These are phyloP conservation scores for Cyprinodon diabolis DNA, from an alignment of 2,797 vertebrate species.

Conservation along the genomic window DNA sequence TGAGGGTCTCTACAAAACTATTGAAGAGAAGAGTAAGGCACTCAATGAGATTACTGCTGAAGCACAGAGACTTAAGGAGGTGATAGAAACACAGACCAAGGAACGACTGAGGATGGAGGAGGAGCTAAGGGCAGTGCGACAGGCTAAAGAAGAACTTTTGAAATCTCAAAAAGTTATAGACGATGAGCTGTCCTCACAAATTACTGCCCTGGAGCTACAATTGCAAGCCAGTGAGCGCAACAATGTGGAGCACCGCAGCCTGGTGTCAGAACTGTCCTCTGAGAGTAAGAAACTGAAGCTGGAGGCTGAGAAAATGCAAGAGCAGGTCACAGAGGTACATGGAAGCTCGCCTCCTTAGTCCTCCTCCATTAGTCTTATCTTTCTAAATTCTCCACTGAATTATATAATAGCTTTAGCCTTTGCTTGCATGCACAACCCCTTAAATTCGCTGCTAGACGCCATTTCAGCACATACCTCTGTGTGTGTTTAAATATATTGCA, in stretches of 20 bases:
- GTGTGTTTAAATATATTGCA: conserved; percentile 69
- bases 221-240: conserved; percentile 87
- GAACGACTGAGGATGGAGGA: conserved; percentile 89
- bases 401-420: conserved; percentile 44
- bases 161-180: conserved; percentile 81
- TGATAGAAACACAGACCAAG: conserved; percentile 88
- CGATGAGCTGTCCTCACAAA: conserved; percentile 83
- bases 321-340: conserved; percentile 95
- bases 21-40: conserved; percentile 87
- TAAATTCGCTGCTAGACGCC: conserved; percentile 29
- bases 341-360: conserved; percentile 46
- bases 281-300: conserved; percentile 95
- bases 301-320: conserved; percentile 96
- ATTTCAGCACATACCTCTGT: conserved; percentile 56
- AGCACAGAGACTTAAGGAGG: conserved; percentile 84
- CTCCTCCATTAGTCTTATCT: conserved; percentile 52
- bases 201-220: conserved; percentile 87
- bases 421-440: conserved; percentile 53
- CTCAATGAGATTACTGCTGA: conserved; percentile 85
- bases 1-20: conserved; percentile 85
- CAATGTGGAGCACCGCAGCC: conserved; percentile 87
- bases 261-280: conserved; percentile 92
- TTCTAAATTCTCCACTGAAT: conserved; percentile 58
- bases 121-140: conserved; percentile 82
- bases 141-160: conserved; percentile 84